Evolutionary conservation across 2,888 invertebrate genomes (phyloP), one percentile per base, ranked within the genome.

Genomic region (Synergus gifuensis): DNA sequence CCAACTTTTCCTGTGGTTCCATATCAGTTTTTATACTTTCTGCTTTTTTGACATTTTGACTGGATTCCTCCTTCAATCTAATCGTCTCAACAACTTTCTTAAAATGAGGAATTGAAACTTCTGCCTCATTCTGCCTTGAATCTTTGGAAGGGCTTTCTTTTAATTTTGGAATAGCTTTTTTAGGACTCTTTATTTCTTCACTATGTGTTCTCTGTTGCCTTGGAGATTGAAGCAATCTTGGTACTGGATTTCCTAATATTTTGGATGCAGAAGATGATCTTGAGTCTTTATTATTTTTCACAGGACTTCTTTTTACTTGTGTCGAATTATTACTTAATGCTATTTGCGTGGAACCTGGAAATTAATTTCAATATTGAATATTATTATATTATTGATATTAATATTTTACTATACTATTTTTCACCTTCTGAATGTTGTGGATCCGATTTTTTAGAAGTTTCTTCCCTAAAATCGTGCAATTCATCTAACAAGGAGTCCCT

Each of bases 41-140:
- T 14, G 18, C 8, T 1, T 16, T 16, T 46, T 69, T 46, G 8
- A 14, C 1, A 22, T 49, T 49, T 18, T 18, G 44, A 9, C n/a
- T 42, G 16, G 11, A 44, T 28, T 69, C 44, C 7, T 69, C 44
- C 3, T 46, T 69, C 4, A 12, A 49, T 49, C 28, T 69, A 5
- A 69, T 69, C 22, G 69, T 49, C 9, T 49, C 49, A 49, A 69
- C n/a, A 14, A 69, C 46, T 28, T 16, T 46, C 44, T 28, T 69
- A 28, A 69, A 69, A 28, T 46, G 9, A 16, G 28, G 46, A 9
- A 69, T 46, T 7, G 69, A 69, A 22, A 49, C 28, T 9, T 4
- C 44, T 3, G 28, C 46, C 22, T 16, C 9, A 69, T 16, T 28
- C 22, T 28, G 22, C 22, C 22, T 49, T 4, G 22, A 14, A 36